Evolutionary conservation across 2,113 vertebrate species (phyloP), one percentile per base, ranked within the genome.

Genomic region (Stegastes partitus): DNA sequence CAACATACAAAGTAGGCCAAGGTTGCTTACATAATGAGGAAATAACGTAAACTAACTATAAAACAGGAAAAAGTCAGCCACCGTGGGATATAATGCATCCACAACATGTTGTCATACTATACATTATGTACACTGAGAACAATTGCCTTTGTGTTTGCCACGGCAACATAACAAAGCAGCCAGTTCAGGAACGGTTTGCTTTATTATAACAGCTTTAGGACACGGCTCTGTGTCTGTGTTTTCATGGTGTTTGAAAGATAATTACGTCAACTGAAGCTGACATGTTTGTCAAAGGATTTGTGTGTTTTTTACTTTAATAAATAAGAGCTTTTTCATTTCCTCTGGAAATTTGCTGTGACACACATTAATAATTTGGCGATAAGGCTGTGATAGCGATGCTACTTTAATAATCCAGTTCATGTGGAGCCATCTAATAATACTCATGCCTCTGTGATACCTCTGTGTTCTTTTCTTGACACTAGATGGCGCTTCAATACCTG

Each of bases 171-270:
- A 91, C 85, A 91, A 92, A 89, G 64, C 82, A 84, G 85, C 71
- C 83, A 62, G 86, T 90, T 92, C 92, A 87, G 84, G 87, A 91
- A 91, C 28, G 19, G 56, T 54, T 80, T 72, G 69, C 79, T 84
- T 79, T 74, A 83, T 89, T 56, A 44, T 37, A 57, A 57, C 53
- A 58, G 61, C 59, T 54, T 82, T 74, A 81, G 74, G 19, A 39
- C 21, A 1, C 3, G 2, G 15, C 31, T 39, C 74, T 65, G 61
- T 21, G 55, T 74, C 55, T 68, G 21, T 79, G 23, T 75, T 77
- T 80, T 44, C 47, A 71, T 45, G 54, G 44, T 37, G 54, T 66
- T 19, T 68, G 57, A 77, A 73, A 54, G 11, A 62, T 50, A 6
- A 14, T 62, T 25, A 10, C 34, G 11, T 53, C 21, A 70, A 44